Evolutionary conservation across 2,888 invertebrate genomes (phyloP), one percentile per base, ranked within the genome.

Genomic region (Cryptocephalus moraei): DNA sequence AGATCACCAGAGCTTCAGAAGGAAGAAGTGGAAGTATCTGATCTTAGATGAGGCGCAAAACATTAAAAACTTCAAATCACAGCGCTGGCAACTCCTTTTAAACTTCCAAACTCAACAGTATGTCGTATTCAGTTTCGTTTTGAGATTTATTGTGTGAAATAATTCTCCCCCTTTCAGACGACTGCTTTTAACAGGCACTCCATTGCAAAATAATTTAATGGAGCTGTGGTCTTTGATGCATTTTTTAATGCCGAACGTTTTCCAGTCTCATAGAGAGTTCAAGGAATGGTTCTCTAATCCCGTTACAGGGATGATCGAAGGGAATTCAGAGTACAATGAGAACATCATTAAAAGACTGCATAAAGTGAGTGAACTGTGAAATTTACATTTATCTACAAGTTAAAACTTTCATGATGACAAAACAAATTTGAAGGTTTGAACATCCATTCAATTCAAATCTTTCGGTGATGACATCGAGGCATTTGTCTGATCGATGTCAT

Each of bases 241-340:
- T 75, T 96, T 96, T 73, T 78, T 96, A 45, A 95, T 96, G 95
- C 96, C 96, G 39, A 86, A 89, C 69, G 90, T 95, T 57, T 96
- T 96, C 76, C 90, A 92, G 58, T 93, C 93, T 43, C 93, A 97
- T 74, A 80, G 89, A 45, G 94, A 96, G 73, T 94, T 92, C 70
- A 92, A 94, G 69, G 94, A 95, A 73, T 97, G 97, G 97, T 99
- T 99, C 77, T 91, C 91, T 49, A 92, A 92, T 74, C 96, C 95
- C 39, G 88, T 99, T 54, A 91, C 92, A 22, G 92, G 91, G 49
- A 93, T 94, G 92, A 90, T 93, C 54, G 93, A 94, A 69, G 92
- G 92, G 49, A 89, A 85, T 66, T 82, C 85, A 52, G 92, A 92
- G 67, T 91, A 91, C 71, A 92, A 92, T 72, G 90, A 91, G 65